Conservation (phyloP, 2,888 invertebrate species). For the Mesorhabditis sp. region DNA sequence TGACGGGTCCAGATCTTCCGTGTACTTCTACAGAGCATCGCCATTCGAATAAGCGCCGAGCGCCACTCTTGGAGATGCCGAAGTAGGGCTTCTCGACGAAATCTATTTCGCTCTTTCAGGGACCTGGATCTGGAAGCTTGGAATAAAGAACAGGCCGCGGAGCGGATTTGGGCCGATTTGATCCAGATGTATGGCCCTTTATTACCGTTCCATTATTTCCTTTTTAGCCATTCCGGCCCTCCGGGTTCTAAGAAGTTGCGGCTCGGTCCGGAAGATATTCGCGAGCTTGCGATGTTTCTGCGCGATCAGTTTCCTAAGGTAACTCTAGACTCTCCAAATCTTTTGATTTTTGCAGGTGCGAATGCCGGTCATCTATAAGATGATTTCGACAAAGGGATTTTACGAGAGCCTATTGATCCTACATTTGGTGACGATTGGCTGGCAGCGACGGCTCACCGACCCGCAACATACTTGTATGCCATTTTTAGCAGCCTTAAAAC, state of each 20-base stretch:
- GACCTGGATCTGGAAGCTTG: background rate
- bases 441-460: background rate
- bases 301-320: background rate
- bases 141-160: conserved; percentile 1
- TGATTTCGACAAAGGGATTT: background rate
- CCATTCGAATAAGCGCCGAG: background rate
- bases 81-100: background rate
- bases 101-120: background rate
- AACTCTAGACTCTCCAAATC: background rate
- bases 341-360: background rate
- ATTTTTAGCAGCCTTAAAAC: background rate
- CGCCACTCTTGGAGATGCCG: conserved; percentile 3
- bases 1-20: background rate
- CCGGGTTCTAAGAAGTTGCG: too few species aligned
- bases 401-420: background rate
- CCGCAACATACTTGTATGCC: background rate
- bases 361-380: background rate
- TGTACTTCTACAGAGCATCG: too few species aligned
- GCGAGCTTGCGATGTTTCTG: background rate
- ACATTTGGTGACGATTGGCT: background rate
- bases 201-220: too few species aligned
- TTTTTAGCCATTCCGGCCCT: too few species aligned
- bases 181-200: background rate
- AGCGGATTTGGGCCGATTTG: background rate
- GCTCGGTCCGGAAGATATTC: background rate